Evolutionary conservation across 2,113 vertebrate genomes (phyloP).

Genomic region (Ondatra zibethicus): DNA sequence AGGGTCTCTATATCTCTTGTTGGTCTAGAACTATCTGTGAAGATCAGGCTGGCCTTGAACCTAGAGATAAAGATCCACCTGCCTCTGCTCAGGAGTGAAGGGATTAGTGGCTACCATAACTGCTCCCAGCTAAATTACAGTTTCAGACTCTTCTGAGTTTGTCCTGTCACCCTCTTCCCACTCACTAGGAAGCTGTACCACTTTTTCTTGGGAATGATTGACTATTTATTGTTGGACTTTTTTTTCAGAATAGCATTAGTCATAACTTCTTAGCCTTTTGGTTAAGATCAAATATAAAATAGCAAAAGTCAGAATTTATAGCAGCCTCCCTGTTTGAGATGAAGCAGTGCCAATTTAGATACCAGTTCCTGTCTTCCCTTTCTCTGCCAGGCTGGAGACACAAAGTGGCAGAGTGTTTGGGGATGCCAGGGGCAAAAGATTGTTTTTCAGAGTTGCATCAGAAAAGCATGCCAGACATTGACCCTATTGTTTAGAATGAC

Average conservation of each 20-base stretch:
- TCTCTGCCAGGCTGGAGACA: neutral
- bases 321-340: slow-evolving; percentile 20
- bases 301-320: slow-evolving; percentile 20
- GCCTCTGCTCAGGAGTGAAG: neutral
- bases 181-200: neutral
- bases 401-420: neutral
- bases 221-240: slow-evolving; percentile 1
- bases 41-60: neutral
- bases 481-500: neutral
- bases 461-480: neutral
- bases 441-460: slow-evolving; percentile 9
- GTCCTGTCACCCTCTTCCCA: neutral
- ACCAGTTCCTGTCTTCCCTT: neutral
- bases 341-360: neutral
- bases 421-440: neutral
- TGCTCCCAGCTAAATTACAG: neutral
- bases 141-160: slow-evolving; percentile 23
- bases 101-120: neutral
- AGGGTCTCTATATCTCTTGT: neutral
- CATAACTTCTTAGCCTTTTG: neutral
- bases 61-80: neutral
- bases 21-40: neutral
- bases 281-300: neutral
- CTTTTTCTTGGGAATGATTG: neutral
- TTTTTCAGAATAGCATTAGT: neutral